Conservation (phyloP, 1,140 invertebrate genomes). For the Drosophila bocki region DNA sequence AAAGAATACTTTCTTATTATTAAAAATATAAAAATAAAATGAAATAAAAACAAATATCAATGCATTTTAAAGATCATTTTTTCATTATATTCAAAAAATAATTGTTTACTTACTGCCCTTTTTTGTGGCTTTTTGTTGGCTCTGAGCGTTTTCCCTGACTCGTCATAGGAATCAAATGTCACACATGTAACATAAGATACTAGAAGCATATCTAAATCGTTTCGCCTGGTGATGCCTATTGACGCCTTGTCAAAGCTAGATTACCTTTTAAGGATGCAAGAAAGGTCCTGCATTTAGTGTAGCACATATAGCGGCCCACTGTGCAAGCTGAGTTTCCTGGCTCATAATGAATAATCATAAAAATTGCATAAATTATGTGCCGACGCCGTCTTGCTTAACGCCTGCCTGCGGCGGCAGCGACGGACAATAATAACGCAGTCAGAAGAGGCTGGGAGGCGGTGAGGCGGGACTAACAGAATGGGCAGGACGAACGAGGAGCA, state of each 20-base stretch:
- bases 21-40: neutral
- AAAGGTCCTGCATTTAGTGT: neutral
- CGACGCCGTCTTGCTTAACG: slow-evolving; percentile 79
- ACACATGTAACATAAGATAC: too few relatives aligned
- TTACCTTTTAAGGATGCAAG: neutral
- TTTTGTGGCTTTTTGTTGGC: too few relatives aligned
- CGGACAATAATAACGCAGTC: slow-evolving; percentile 31
- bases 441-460: neutral
- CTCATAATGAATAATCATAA: slow-evolving; percentile 83
- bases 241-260: neutral
- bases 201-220: neutral
- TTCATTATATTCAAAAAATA: too few relatives aligned
- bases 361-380: slow-evolving; percentile 83
- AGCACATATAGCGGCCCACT: slow-evolving; percentile 21
- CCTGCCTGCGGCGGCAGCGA: slow-evolving; percentile 63
- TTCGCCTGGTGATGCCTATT: neutral
- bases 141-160: too few relatives aligned
- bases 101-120: too few relatives aligned
- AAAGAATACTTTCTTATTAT: neutral
- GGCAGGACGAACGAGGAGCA: slow-evolving; percentile 6
- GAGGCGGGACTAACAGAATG: neutral
- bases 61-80: neutral
- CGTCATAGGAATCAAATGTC: too few relatives aligned
- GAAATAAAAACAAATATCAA: neutral
- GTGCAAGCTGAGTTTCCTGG: slow-evolving; percentile 42